Evolutionary conservation across 1,140 invertebrate species (phyloP).

Genomic region (Drosophila miranda): DNA sequence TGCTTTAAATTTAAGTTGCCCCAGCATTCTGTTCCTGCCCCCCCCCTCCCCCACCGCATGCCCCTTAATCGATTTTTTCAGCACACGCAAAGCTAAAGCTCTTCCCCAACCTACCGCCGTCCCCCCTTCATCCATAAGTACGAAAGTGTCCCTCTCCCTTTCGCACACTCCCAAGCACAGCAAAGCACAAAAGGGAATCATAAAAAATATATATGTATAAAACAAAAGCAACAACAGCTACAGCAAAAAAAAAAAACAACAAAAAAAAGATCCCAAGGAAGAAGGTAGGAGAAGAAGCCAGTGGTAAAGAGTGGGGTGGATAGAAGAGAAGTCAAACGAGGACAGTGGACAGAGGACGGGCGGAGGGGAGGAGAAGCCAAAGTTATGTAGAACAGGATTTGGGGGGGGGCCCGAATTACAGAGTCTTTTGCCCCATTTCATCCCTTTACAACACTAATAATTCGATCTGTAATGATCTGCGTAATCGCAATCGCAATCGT

Average conservation of each 20-base stretch:
- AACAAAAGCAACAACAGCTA: conserved; percentile 2
- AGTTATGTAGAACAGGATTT: too few species aligned
- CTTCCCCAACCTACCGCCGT: conserved; percentile 8
- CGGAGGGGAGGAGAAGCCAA: too few species aligned
- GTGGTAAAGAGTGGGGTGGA: conserved; percentile 3
- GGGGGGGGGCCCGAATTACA: too few species aligned
- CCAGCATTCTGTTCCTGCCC: too few species aligned
- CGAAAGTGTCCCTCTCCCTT: too few species aligned
- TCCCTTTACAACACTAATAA: too few species aligned
- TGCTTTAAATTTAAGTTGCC: conserved; percentile 48
- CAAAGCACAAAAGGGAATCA: conserved; percentile 26
- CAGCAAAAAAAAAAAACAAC: conserved; percentile 6
- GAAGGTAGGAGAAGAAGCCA: neutral
- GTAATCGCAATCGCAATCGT: conserved; percentile 43
- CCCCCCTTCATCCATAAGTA: neutral
- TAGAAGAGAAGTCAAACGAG: neutral
- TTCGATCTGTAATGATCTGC: conserved; percentile 1
- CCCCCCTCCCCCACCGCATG: too few species aligned
- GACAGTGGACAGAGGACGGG: too few species aligned
- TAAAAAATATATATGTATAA: conserved; percentile 31
- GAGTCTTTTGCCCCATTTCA: too few species aligned
- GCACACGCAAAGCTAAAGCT: conserved; percentile 21
- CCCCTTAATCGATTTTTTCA: conserved; percentile 47
- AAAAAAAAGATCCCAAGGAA: conserved; percentile 9
- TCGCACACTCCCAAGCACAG: conserved; percentile 1